Evolutionary conservation across 1,140 invertebrate genomes (phyloP).

Genomic region (Drosophila aff.): DNA sequence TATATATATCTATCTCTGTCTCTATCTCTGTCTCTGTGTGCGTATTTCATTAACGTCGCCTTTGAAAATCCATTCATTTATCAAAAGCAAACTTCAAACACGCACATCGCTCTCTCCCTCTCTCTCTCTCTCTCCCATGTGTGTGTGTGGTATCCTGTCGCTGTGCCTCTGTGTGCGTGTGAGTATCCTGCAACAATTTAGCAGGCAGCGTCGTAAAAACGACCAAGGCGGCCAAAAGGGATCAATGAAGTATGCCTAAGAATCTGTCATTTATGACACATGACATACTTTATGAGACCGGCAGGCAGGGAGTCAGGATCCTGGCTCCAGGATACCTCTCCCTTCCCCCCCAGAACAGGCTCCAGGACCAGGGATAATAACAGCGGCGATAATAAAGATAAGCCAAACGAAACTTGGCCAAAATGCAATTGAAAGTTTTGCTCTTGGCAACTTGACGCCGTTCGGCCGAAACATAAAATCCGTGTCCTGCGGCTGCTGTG

Average conservation of each 20-base stretch:
- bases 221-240: constrained; percentile 65
- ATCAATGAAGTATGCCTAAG: constrained; percentile 83
- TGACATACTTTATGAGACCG: constrained; percentile 76
- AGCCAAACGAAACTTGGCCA: constrained; percentile 63
- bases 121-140: not conserved
- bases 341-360: too few relatives aligned
- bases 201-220: constrained; percentile 64
- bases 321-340: not conserved
- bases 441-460: constrained; percentile 51
- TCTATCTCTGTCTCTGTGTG: constrained; percentile 18
- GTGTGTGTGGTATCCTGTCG: constrained; percentile 26
- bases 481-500: constrained; percentile 51
- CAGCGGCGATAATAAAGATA: constrained; percentile 78
- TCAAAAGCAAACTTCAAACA: constrained; percentile 82
- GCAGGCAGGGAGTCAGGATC: not conserved
- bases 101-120: constrained; percentile 31
- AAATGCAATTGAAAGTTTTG: constrained; percentile 81
- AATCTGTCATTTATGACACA: constrained; percentile 83
- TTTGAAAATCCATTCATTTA: constrained; percentile 83
- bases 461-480: constrained; percentile 43
- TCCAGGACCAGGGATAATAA: constrained; percentile 52
- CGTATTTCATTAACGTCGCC: constrained; percentile 80
- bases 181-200: constrained; percentile 76
- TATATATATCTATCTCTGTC: too few relatives aligned
- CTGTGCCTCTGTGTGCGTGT: not conserved